Percentiles rank a stretch among this genome's conserved stretches.
phyloP scores from a whole-genome alignment of 1,140 invertebrate genomes.

The Drosophila ironensis region DNA sequence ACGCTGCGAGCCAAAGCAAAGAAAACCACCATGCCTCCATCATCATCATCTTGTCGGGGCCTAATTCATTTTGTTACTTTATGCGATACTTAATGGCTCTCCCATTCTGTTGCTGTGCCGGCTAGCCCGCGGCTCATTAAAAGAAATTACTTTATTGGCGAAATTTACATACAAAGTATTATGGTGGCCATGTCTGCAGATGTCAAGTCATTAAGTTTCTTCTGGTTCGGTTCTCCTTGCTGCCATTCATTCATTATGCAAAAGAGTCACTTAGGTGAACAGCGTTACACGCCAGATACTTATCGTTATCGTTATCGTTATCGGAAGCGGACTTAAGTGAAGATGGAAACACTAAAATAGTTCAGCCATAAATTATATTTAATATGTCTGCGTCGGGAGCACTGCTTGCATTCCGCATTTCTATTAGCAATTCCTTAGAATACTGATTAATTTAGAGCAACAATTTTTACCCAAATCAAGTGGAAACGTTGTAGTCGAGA shows the following conservation, averaged over 20 bases:
- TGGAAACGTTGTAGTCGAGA: too few relatives aligned
- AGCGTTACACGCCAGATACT: constrained; percentile 21
- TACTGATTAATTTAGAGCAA: too few relatives aligned
- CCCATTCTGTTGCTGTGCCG: constrained; percentile 32
- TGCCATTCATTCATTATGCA: constrained; percentile 42
- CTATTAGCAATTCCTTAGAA: too few relatives aligned
- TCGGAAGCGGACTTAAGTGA: constrained; percentile 42
- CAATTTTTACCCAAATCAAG: background rate
- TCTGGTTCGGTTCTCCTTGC: constrained; percentile 30
- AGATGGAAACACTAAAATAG: constrained; percentile 33
- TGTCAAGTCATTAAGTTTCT: constrained; percentile 58
- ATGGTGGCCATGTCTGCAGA: constrained; percentile 75
- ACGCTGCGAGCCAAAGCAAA: too few relatives aligned
- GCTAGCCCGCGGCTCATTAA: constrained; percentile 67
- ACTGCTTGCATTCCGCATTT: too few relatives aligned
- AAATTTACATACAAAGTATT: constrained; percentile 77
- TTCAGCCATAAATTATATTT: constrained; percentile 26
- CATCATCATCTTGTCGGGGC: constrained; percentile 64
- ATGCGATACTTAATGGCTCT: constrained; percentile 64
- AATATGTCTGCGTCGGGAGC: constrained; percentile 1
- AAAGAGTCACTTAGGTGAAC: constrained; percentile 52
- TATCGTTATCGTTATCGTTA: constrained; percentile 46
- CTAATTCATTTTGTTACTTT: constrained; percentile 76
- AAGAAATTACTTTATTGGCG: constrained; percentile 77
- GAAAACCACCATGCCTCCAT: constrained; percentile 15